Conservation (phyloP, 64 coral and sea anemone species). For the Dendronephthya gigantea region DNA sequence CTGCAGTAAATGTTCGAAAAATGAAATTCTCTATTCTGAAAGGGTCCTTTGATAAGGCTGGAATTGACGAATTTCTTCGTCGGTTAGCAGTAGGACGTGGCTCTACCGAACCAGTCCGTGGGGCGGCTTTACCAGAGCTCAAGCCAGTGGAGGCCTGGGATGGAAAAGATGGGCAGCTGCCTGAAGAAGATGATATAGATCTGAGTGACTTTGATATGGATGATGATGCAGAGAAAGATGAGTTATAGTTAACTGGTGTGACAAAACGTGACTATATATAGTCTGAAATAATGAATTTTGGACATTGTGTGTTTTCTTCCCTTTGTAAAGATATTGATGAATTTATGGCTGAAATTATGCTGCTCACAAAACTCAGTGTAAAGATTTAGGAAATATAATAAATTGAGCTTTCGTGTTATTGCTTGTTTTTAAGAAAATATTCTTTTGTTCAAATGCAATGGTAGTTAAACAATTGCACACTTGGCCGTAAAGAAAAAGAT, state of each 20-base stretch:
- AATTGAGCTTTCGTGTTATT: not conserved
- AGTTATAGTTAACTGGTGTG: not conserved
- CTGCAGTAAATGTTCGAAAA: conserved; percentile 73
- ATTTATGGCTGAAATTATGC: not conserved
- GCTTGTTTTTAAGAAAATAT: not conserved
- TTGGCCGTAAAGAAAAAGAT: too few relatives aligned
- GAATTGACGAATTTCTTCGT: conserved; percentile 89
- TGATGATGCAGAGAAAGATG: conserved; percentile 44
- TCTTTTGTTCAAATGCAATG: not conserved
- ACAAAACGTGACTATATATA: too few relatives aligned
- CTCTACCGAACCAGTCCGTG: conserved; percentile 53
- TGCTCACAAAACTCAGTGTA: not conserved
- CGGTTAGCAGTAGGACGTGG: conserved; percentile 75
- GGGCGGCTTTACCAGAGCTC: conserved; percentile 54
- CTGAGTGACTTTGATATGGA: conserved; percentile 89
- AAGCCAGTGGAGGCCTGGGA: conserved; percentile 59
- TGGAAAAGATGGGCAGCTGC: conserved; percentile 90
- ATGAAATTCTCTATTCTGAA: conserved; percentile 60
- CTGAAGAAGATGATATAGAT: conserved; percentile 83
- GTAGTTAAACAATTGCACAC: too few relatives aligned
- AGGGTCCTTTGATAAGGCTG: conserved; percentile 77
- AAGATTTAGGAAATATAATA: not conserved
- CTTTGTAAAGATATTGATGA: not conserved
- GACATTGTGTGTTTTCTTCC: too few relatives aligned
- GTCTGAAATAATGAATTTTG: too few relatives aligned